Evolutionary conservation across 2,113 vertebrate species (phyloP).

Genomic region (Corvus moneduloides): DNA sequence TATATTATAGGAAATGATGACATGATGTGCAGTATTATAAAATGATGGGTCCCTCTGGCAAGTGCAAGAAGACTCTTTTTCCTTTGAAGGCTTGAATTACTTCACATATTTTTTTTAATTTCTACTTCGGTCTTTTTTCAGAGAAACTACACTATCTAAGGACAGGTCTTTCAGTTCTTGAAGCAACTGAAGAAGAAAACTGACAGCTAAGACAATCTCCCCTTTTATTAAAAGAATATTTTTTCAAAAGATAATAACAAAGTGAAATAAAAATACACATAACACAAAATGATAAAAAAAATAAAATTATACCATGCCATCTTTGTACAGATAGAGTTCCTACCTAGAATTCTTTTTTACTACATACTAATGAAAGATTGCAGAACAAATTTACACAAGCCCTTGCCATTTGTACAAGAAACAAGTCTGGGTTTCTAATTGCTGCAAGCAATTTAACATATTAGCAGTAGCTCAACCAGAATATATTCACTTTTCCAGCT

Average conservation of each 20-base stretch:
- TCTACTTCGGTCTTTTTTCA: neutral
- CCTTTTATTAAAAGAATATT: neutral
- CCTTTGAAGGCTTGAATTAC: neutral
- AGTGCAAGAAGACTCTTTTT: neutral
- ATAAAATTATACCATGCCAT: neutral
- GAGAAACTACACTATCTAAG: neutral
- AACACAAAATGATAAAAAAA: neutral
- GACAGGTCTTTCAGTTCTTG: neutral
- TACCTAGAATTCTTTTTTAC: neutral
- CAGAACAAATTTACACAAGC: neutral
- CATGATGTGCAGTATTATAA: conserved; percentile 5
- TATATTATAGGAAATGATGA: conserved; percentile 37
- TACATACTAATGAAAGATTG: neutral
- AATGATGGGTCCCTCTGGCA: neutral
- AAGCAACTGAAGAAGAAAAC: neutral
- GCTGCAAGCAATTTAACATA: neutral
- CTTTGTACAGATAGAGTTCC: neutral
- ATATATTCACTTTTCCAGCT: neutral
- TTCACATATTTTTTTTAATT: neutral
- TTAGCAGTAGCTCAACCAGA: neutral
- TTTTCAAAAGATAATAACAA: neutral
- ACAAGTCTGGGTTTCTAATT: neutral
- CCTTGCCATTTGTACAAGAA: neutral
- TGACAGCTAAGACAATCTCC: neutral
- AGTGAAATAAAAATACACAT: neutral